These are phyloP conservation scores for Meleagris gallopavo DNA, from an alignment of 2,113 vertebrate species.

Conservation along the genomic window DNA sequence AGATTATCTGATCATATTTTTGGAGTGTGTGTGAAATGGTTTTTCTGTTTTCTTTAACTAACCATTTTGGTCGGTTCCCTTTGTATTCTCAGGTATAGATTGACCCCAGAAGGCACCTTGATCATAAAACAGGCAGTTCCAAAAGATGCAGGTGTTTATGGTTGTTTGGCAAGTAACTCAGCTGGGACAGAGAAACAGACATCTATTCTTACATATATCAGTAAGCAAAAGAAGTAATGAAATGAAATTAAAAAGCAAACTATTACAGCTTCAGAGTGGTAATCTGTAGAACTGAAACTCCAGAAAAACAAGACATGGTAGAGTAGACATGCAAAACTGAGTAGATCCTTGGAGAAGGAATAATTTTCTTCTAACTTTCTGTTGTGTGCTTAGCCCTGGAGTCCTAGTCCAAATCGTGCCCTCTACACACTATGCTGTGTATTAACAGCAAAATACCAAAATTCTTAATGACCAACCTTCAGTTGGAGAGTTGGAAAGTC, in stretches of 20 bases:
- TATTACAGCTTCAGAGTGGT: background rate
- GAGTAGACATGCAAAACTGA: background rate
- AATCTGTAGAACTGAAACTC: background rate
- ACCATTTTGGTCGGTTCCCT: background rate
- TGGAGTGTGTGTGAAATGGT: background rate
- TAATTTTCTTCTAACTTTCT: background rate
- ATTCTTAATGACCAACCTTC: background rate
- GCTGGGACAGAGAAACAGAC: constrained; percentile 88
- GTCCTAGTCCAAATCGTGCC: background rate
- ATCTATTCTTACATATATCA: constrained; percentile 85
- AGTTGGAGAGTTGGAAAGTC: background rate
- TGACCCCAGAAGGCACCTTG: constrained; percentile 88
- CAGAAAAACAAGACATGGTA: background rate
- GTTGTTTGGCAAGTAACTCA: constrained; percentile 90
- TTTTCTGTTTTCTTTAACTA: background rate
- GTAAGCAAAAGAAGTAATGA: constrained; percentile 70
- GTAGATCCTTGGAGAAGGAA: background rate
- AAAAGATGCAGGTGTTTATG: constrained; percentile 89
- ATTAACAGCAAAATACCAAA: background rate
- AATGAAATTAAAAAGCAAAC: background rate
- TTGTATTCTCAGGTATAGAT: constrained; percentile 80
- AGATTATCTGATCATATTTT: background rate
- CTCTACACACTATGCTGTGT: background rate
- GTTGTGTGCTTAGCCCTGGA: background rate
- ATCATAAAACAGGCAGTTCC: constrained; percentile 83